Conservation (phyloP, 2,113 vertebrate species). For the Mirza zaza region DNA sequence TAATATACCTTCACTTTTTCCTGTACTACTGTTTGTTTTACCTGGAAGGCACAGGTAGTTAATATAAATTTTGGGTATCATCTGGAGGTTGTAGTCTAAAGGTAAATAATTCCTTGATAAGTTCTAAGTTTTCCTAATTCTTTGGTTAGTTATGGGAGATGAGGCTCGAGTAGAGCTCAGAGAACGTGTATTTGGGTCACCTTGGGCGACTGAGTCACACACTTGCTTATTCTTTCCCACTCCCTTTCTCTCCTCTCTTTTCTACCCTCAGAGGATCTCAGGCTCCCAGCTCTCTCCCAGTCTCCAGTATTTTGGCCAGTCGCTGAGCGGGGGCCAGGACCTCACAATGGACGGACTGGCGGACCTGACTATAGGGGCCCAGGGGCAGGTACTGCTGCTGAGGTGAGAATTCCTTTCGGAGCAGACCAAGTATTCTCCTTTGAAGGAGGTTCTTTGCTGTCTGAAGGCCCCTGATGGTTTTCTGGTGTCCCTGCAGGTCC, state of each 20-base stretch:
- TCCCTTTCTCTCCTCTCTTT: background rate
- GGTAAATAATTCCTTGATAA: background rate
- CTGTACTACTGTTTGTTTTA: background rate
- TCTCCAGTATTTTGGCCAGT: conserved; percentile 88
- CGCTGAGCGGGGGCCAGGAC: conserved; percentile 86
- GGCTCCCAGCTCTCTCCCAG: conserved; percentile 59
- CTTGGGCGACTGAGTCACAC: background rate
- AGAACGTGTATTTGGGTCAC: background rate
- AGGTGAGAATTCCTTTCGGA: conserved; percentile 80
- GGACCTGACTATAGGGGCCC: conserved; percentile 88
- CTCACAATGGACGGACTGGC: conserved; percentile 85
- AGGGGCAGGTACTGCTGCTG: conserved; percentile 83
- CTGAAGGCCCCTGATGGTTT: background rate
- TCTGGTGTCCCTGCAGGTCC: conserved; percentile 81
- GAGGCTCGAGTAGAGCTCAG: background rate
- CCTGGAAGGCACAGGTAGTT: background rate
- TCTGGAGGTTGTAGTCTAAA: background rate
- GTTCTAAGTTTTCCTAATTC: background rate
- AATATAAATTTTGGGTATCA: background rate
- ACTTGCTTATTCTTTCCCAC: background rate
- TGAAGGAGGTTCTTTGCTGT: background rate
- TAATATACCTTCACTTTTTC: background rate
- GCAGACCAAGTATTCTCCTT: background rate
- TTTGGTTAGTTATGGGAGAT: background rate
- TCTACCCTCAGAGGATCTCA: conserved; percentile 81